A percentile compares a stretch with the other conserved stretches of the same genome.
phyloP scores from a whole-genome alignment of 2,797 vertebrate genomes.

The Loris lydekkerianus region DNA sequence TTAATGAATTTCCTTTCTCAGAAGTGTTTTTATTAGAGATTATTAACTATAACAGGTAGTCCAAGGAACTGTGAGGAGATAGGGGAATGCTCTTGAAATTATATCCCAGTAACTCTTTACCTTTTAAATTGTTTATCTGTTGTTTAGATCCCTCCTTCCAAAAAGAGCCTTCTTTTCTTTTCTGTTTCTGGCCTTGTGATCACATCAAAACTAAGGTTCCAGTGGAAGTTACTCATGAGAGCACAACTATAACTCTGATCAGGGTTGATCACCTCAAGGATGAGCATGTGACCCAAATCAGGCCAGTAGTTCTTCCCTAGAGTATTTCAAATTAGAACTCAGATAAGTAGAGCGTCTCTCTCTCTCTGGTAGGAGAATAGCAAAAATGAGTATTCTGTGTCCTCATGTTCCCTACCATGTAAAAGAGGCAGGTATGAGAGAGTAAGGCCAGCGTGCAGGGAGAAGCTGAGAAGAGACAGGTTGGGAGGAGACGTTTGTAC shows the following conservation, averaged over 20 bases:
- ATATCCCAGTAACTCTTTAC: neutral
- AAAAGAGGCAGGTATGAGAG: neutral
- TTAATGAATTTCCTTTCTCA: slow-evolving; percentile 29
- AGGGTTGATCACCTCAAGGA: neutral
- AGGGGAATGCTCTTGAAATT: neutral
- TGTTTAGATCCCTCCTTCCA: neutral
- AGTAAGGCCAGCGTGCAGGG: neutral
- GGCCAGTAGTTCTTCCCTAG: neutral
- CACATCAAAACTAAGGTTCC: neutral
- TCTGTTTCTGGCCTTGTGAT: neutral
- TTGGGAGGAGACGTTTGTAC: neutral
- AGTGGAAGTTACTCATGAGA: neutral
- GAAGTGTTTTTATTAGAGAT: slow-evolving; percentile 21
- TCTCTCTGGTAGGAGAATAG: neutral
- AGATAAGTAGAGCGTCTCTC: neutral
- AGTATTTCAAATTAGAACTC: slow-evolving; percentile 14
- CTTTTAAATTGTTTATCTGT: neutral
- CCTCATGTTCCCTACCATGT: neutral
- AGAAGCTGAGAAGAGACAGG: neutral
- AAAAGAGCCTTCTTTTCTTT: neutral
- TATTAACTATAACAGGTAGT: neutral
- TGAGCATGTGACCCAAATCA: neutral
- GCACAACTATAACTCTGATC: neutral
- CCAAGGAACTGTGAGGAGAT: neutral
- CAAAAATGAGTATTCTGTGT: neutral